Percentiles rank a stretch among this genome's conserved stretches.
These are phyloP conservation scores for Hartigia nigra DNA, from an alignment of 2,888 invertebrate genomes.

Conservation along the genomic window DNA sequence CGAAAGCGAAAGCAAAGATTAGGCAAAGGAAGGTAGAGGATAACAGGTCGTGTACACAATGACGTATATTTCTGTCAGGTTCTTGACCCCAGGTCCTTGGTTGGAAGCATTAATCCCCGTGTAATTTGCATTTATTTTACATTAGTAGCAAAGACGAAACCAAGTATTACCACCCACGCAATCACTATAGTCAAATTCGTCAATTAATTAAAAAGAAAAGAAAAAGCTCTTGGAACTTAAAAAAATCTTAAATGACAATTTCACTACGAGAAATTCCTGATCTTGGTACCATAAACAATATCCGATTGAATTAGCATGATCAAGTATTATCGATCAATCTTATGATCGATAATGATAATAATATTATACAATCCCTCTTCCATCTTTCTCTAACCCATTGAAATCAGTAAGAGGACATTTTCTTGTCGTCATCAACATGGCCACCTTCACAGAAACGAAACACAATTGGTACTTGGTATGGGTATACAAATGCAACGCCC, in stretches of 20 bases:
- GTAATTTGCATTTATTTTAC: not conserved
- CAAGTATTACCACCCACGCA: not conserved
- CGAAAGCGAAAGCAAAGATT: conserved; percentile 10
- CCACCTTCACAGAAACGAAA: not conserved
- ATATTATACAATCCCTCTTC: not conserved
- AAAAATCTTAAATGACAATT: not conserved
- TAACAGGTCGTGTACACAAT: not conserved
- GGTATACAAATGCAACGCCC: not conserved
- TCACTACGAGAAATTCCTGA: not conserved
- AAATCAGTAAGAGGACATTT: not conserved
- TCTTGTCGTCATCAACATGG: not conserved
- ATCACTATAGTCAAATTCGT: not conserved
- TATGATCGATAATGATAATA: not conserved
- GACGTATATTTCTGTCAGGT: not conserved
- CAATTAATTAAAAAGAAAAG: not conserved
- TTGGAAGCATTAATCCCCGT: conserved; percentile 1
- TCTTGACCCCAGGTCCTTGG: conserved; percentile 10
- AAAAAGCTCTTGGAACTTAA: not conserved
- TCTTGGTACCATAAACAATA: not conserved
- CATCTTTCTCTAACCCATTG: not conserved
- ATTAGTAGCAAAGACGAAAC: not conserved
- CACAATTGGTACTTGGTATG: not conserved
- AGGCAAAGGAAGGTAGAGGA: not conserved
- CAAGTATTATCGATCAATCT: not conserved
- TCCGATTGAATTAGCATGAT: not conserved